A percentile compares a stretch with the other conserved stretches of the same genome.
phyloP scores from a whole-genome alignment of 2,113 vertebrate genomes.

The Alouatta palliata region DNA sequence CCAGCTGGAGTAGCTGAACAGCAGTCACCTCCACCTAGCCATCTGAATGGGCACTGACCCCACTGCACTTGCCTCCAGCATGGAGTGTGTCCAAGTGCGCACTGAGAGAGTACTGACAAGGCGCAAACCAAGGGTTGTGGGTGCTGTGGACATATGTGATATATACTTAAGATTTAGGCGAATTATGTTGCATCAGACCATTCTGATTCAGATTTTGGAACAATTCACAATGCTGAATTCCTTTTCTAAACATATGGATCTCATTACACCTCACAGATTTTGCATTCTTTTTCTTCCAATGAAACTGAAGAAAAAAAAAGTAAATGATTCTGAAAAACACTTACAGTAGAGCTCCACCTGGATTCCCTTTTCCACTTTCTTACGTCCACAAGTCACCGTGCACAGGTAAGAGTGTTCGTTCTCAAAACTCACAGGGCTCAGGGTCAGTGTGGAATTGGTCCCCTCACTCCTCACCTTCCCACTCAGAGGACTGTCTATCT shows the following conservation, averaged over 20 bases:
- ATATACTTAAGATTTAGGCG: not conserved
- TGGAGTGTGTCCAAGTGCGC: not conserved
- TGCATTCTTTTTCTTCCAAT: not conserved
- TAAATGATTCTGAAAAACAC: slow-evolving; percentile 57
- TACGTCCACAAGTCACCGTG: slow-evolving; percentile 71
- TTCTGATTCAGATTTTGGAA: not conserved
- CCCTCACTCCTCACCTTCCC: slow-evolving; percentile 54
- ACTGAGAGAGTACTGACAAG: not conserved
- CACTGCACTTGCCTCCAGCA: not conserved
- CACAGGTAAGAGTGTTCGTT: slow-evolving; percentile 82
- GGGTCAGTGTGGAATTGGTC: slow-evolving; percentile 77
- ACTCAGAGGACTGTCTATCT: slow-evolving; percentile 78
- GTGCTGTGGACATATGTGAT: no score
- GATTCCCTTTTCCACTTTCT: slow-evolving; percentile 73
- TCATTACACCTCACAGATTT: not conserved
- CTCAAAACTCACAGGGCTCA: slow-evolving; percentile 74
- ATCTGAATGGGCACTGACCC: not conserved
- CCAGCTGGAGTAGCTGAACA: not conserved
- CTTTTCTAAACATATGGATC: not conserved
- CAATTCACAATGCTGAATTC: not conserved
- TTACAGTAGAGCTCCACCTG: slow-evolving; percentile 85
- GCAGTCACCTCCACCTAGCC: not conserved
- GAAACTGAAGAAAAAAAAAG: not conserved
- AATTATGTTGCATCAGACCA: not conserved
- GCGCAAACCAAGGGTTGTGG: not conserved